Conservation (phyloP, 2,888 invertebrate genomes). For the Idaea aversata region DNA sequence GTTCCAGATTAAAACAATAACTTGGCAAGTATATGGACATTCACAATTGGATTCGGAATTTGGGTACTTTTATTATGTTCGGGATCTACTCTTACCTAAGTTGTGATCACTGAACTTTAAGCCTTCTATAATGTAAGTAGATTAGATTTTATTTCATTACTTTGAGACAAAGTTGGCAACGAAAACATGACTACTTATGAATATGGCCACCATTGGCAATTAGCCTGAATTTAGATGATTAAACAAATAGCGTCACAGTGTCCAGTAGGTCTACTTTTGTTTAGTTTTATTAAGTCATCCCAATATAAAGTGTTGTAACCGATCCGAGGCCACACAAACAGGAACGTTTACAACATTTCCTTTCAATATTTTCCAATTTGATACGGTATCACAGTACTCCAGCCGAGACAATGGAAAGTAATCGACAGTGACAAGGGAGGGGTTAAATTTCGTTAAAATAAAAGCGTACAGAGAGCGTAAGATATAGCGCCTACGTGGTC, state of each 20-base stretch:
- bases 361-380: conserved; percentile 79
- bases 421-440: conserved; percentile 74
- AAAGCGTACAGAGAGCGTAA: conserved; percentile 75
- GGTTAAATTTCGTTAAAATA: conserved; percentile 80
- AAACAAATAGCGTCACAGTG: neutral
- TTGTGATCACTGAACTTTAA: neutral
- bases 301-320: conserved; percentile 19
- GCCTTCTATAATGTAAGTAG: neutral
- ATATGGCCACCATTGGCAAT: neutral
- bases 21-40: conserved; percentile 3
- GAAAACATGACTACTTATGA: neutral
- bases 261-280: neutral
- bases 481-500: conserved; percentile 80
- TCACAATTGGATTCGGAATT: neutral
- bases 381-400: conserved; percentile 62
- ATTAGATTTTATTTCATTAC: neutral
- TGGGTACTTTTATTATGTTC: neutral
- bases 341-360: conserved; percentile 70
- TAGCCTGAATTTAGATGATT: neutral
- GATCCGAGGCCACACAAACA: conserved; percentile 46
- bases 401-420: conserved; percentile 72
- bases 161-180: neutral
- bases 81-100: neutral
- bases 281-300: no score
- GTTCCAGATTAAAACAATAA: conserved; percentile 6